Base-by-base conservation (phyloP, 2,888 invertebrate genomes). In the Diarsia rubi region DNA sequence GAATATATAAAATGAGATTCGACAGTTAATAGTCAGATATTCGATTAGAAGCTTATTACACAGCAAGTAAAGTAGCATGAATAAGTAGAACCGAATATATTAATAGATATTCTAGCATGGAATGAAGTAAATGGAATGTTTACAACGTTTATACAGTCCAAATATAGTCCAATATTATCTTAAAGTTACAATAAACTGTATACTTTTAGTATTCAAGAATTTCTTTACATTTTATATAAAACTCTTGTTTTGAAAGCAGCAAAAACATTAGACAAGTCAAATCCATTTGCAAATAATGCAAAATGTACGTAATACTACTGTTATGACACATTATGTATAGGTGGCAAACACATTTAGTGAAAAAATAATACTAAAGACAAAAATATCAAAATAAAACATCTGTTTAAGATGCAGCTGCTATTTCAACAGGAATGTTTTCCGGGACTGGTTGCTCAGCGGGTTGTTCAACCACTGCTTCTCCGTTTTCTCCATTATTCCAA, bases 361-460 rank as follows among this genome's bases (percentile, higher is more conserved):
- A 69, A 72, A 71, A 78, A 63, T 76, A 77, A 78, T 81, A 81
- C 69, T 75, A 59, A 21, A 54, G 42, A 54, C 21, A 70, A 64
- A 49, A 75, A 68, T 42, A 69, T 44, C 14, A 69, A 62, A 72
- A 69, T 69, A 70, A 73, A 60, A 60, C 19, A 54, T 47, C 78
- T 57, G 66, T 78, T 94, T 95, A 96, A 76, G 95, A 96, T 47
- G 95, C 94, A 74, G 96, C 95, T 77, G 93, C 93, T 68, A 96
- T 96, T 91, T 96, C 96, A 47, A 95, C 91, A 3, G 93, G 91
- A 75, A 94, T 89, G 82, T 91, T 93, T 45, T 95, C 95, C 75
- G 92, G 52, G 3, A 92, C 86, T 3, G 74, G 80, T 37, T 82
- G 86, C 24, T 86, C 88, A 62, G 89, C 87, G 31, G 69, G 76